These are phyloP conservation scores for Xenopus borealis DNA, from an alignment of 2,113 vertebrate species.

Conservation along the genomic window DNA sequence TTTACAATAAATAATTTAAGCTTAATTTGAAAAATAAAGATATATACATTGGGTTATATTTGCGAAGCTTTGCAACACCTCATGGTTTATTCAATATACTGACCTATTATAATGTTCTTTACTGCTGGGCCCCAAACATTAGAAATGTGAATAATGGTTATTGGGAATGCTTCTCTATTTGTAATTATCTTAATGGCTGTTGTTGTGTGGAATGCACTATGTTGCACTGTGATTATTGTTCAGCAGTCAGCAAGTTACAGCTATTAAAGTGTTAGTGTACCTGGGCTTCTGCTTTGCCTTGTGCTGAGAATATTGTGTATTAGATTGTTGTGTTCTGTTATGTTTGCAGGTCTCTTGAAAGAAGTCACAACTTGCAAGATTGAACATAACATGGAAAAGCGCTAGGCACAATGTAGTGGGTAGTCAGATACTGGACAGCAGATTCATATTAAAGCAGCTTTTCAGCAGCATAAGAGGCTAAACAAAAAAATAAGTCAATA, in stretches of 20 bases:
- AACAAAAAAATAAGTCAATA: not conserved
- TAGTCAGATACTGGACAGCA: not conserved
- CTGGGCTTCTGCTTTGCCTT: not conserved
- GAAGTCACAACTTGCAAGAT: not conserved
- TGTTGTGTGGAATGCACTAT: not conserved
- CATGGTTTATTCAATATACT: not conserved
- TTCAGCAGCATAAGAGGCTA: not conserved
- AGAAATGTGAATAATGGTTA: not conserved
- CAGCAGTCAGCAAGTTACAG: not conserved
- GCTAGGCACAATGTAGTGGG: not conserved
- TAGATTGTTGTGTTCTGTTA: no score
- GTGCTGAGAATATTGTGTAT: no score
- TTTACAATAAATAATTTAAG: not conserved
- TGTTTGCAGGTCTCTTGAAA: not conserved
- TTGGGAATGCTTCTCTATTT: not conserved
- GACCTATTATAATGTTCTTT: not conserved
- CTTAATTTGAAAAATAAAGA: constrained; percentile 6
- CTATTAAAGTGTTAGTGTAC: not conserved
- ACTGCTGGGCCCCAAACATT: not conserved
- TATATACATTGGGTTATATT: not conserved
- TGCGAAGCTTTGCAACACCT: not conserved
- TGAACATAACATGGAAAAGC: not conserved
- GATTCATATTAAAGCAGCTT: constrained; percentile 1
- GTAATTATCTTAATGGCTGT: not conserved
- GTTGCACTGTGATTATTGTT: not conserved